Percentiles rank a stretch among this genome's conserved stretches.
Conservation (phyloP, 2,113 vertebrate genomes). For the Semicossyphus pulcher region DNA sequence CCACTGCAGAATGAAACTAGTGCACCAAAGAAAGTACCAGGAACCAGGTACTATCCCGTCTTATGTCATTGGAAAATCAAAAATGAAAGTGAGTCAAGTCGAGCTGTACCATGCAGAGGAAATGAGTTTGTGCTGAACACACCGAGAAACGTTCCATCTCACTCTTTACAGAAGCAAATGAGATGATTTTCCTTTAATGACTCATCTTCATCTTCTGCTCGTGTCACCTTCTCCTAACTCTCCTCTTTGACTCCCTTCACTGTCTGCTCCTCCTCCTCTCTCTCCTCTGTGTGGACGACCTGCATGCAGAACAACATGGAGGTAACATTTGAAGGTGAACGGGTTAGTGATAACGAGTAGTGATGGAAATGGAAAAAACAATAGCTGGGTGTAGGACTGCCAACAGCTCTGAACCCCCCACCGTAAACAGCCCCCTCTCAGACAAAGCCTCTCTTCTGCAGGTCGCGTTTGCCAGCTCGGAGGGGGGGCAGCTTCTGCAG, state of each 20-base stretch:
- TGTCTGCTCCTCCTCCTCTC: slow-evolving; percentile 5
- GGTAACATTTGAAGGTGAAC: slow-evolving; percentile 18
- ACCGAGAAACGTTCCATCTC: too few relatives aligned
- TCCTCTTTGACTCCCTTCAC: not conserved
- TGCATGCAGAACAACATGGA: slow-evolving; percentile 22
- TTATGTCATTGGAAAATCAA: too few relatives aligned
- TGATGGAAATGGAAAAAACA: slow-evolving; percentile 27
- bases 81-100: too few relatives aligned
- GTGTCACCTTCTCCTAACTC: slow-evolving; percentile 11
- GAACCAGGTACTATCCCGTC: too few relatives aligned
- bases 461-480: slow-evolving; percentile 43
- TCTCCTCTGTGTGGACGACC: slow-evolving; percentile 32
- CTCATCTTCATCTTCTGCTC: slow-evolving; percentile 1
- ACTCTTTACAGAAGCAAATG: too few relatives aligned
- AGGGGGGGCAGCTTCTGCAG: slow-evolving; percentile 35
- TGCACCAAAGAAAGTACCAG: too few relatives aligned
- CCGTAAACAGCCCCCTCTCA: slow-evolving; percentile 4
- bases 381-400: slow-evolving; percentile 27
- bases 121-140: too few relatives aligned
- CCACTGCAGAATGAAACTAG: too few relatives aligned
- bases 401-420: slow-evolving; percentile 24
- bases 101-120: too few relatives aligned
- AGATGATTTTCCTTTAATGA: slow-evolving; percentile 2
- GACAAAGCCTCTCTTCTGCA: slow-evolving; percentile 50
- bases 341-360: slow-evolving; percentile 26